These are phyloP conservation scores for Bujurquina vittata DNA, from an alignment of 2,113 vertebrate genomes.

Conservation along the genomic window DNA sequence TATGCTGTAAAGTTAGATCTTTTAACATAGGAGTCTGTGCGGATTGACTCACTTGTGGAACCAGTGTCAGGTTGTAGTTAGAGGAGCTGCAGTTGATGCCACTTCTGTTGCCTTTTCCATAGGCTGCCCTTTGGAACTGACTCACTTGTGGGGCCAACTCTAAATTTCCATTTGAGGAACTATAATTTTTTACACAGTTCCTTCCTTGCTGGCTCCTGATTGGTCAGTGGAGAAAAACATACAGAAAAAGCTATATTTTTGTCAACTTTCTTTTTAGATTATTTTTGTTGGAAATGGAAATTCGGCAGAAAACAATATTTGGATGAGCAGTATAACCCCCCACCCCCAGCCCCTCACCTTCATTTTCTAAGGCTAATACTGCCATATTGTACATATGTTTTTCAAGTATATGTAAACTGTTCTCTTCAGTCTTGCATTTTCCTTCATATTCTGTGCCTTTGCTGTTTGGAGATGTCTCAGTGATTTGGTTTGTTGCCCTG, in stretches of 20 bases:
- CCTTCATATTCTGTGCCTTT: conserved; percentile 13
- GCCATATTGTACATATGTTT: too few species aligned
- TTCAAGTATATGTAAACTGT: neutral
- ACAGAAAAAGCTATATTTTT: neutral
- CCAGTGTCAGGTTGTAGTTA: neutral
- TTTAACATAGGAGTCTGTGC: neutral
- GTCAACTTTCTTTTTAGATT: neutral
- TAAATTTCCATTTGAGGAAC: neutral
- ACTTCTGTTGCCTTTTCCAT: neutral
- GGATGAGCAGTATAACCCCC: neutral
- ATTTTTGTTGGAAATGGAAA: neutral
- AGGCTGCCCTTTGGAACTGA: neutral
- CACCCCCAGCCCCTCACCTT: neutral
- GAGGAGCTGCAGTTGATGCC: too few species aligned
- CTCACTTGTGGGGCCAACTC: neutral
- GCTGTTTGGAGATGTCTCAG: neutral
- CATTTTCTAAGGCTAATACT: neutral
- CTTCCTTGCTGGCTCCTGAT: neutral
- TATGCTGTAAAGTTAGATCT: neutral
- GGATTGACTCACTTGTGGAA: neutral
- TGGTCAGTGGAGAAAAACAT: neutral
- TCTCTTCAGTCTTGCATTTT: neutral
- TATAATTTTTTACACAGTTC: neutral
- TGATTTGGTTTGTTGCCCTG: neutral
- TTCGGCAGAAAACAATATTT: neutral